Percentiles rank a stretch among this genome's conserved stretches.
Conservation (phyloP, 2,797 vertebrate genomes). For the Odontamblyopus lacepedii region DNA sequence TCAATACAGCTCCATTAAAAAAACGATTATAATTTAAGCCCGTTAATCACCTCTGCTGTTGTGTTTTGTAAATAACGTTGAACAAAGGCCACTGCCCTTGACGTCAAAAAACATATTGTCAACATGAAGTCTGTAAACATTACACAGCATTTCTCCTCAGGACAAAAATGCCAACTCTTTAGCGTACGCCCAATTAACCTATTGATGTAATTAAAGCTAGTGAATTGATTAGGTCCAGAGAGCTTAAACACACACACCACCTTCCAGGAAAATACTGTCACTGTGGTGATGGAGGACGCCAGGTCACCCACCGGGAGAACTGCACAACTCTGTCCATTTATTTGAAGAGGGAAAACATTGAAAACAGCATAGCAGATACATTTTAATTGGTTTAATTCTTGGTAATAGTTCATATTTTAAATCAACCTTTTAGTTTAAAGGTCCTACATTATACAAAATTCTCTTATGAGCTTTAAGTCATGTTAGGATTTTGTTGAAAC, state of each 20-base stretch:
- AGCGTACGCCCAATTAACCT: constrained; percentile 73
- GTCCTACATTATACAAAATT: no score
- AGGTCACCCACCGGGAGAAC: constrained; percentile 14
- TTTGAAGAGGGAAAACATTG: not conserved
- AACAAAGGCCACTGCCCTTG: constrained; percentile 1
- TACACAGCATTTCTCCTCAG: constrained; percentile 51
- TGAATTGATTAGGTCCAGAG: constrained; percentile 63
- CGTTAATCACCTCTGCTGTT: not conserved
- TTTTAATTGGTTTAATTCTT: constrained; percentile 51
- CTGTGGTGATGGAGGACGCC: constrained; percentile 43
- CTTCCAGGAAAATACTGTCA: constrained; percentile 67
- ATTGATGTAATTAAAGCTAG: constrained; percentile 76
- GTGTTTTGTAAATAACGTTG: not conserved
- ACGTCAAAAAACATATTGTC: constrained; percentile 42
- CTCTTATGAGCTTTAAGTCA: no score
- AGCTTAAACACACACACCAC: constrained; percentile 51
- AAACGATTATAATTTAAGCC: no score
- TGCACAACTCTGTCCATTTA: constrained; percentile 30
- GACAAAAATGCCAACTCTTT: constrained; percentile 49
- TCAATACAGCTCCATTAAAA: no score
- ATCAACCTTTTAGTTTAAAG: constrained; percentile 1
- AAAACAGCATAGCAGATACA: constrained; percentile 8
- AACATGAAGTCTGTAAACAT: constrained; percentile 45
- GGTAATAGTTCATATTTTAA: constrained; percentile 52
- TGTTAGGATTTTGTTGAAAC: no score